Base-by-base conservation (phyloP, 2,888 invertebrate species). In the Nymphalis c-album region DNA sequence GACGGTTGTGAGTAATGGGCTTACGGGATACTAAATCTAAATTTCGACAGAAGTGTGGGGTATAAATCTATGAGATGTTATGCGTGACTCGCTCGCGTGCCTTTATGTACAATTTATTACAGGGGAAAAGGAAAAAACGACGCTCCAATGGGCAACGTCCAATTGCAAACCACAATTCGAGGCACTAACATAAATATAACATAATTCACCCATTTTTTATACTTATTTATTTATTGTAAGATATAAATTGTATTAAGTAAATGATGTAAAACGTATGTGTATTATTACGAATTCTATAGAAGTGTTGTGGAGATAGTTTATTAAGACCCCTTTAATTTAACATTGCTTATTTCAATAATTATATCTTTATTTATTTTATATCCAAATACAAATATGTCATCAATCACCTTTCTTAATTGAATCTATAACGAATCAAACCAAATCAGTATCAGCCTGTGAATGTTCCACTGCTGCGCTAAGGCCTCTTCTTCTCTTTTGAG, bases 11-110 rank as follows among this genome's bases (percentile, higher is more conserved):
- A 88, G 79, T 85, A 87, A 89, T 84, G 79, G 78, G 81, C 82
- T 85, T 86, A 86, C 86, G 87, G 88, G 87, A 86, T 85, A 88
- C 84, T 91, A 90, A 90, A 91, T 91, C 90, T 89, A 90, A 90
- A 91, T 91, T 90, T 90, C 85, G 90, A 89, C 87, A 90, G 87
- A 88, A 90, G 87, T 90, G 87, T 85, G 85, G 87, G 88, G 80
- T 81, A 91, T 91, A 91, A 91, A 91, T 91, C 87, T 84, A 87
- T 85, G 85, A 85, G 86, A 90, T 90, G 90, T 83, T 90, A 89
- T 90, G 90, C 91, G 90, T 90, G 91, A 88, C 88, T 86, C 84
- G 87, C 83, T 81, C 83, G 86, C 85, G 82, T 80, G 82, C 85
- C 84, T 87, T 87, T 88, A 87, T 87, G 80, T 86, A 84, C 84